phyloP scores from a whole-genome alignment of 2,888 invertebrate genomes.

The Callimorpha dominula region DNA sequence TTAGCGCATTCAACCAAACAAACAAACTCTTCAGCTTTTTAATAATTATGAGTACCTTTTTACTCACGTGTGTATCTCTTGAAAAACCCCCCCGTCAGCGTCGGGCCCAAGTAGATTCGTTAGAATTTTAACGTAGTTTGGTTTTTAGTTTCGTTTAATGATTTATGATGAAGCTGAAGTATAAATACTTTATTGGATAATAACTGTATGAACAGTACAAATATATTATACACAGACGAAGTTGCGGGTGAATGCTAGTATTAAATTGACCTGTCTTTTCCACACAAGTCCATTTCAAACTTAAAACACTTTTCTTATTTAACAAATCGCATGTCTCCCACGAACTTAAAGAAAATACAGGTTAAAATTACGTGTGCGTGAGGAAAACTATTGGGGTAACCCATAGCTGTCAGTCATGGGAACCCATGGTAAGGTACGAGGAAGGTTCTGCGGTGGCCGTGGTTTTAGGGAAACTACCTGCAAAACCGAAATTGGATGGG shows the following conservation, averaged over 20 bases:
- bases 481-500: constrained; percentile 21
- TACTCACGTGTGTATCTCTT: too few species aligned
- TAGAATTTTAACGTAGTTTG: too few species aligned
- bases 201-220: too few species aligned
- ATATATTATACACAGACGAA: neutral
- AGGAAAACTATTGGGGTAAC: constrained; percentile 38
- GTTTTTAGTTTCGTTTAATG: too few species aligned
- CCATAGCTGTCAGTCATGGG: constrained; percentile 42
- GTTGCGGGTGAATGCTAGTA: neutral
- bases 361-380: constrained; percentile 45
- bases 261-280: neutral
- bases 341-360: constrained; percentile 20
- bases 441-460: constrained; percentile 17
- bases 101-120: too few species aligned
- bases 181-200: too few species aligned
- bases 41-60: too few species aligned
- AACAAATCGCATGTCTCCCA: constrained; percentile 26
- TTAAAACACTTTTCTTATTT: constrained; percentile 6
- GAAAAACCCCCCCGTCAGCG: too few species aligned
- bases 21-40: too few species aligned
- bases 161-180: too few species aligned
- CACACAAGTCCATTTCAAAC: neutral
- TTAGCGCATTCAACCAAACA: too few species aligned
- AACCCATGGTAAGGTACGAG: constrained; percentile 21
- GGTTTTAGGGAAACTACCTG: constrained; percentile 22